These are phyloP conservation scores for Metopolophium dirhodum DNA, from an alignment of 1,140 invertebrate genomes.

Conservation along the genomic window DNA sequence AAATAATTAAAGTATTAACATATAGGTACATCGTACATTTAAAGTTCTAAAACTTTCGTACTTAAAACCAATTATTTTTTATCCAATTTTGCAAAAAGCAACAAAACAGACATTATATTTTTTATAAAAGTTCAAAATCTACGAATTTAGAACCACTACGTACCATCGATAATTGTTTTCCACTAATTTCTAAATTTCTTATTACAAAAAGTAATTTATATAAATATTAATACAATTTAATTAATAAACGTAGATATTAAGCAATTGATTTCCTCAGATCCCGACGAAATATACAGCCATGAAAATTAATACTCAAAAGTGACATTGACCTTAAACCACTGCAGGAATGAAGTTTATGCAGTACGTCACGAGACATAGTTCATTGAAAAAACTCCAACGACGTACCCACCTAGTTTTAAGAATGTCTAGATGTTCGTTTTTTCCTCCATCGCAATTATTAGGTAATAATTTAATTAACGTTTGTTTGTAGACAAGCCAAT, in stretches of 20 bases:
- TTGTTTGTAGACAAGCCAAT: neutral
- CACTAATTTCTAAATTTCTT: no score
- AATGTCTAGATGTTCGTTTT: neutral
- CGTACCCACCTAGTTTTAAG: neutral
- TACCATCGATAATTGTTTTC: no score
- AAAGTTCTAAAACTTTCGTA: neutral
- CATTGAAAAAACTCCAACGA: neutral
- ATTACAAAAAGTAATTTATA: neutral
- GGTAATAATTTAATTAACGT: neutral
- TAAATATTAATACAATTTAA: neutral
- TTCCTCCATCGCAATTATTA: neutral
- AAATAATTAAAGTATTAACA: neutral
- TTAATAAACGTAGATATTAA: neutral
- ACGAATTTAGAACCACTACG: neutral
- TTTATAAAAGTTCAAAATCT: neutral
- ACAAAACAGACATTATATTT: no score
- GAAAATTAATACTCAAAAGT: neutral
- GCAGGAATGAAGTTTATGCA: neutral
- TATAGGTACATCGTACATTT: neutral
- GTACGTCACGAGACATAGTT: neutral
- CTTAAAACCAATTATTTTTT: neutral
- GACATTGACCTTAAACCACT: neutral
- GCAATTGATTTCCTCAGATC: neutral
- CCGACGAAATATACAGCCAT: neutral
- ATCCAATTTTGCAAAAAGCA: no score